Evolutionary conservation across 2,113 vertebrate species (phyloP).

Genomic region (Pongo pygmaeus): DNA sequence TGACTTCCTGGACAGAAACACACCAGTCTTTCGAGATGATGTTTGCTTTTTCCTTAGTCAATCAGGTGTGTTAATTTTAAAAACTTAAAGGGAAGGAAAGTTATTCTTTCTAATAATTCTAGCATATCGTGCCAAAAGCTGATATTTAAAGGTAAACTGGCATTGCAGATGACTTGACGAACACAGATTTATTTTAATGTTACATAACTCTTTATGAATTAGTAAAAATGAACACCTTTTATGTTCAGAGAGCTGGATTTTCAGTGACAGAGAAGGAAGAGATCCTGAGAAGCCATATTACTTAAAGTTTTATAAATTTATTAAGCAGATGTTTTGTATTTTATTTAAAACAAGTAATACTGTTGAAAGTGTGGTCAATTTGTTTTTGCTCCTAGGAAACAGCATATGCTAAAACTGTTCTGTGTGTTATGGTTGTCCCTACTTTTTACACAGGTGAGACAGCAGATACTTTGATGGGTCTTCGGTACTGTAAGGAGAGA

Average conservation of each 20-base stretch:
- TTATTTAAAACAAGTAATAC: constrained; percentile 30
- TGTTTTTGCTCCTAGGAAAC: neutral
- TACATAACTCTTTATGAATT: constrained; percentile 23
- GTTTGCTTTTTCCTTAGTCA: constrained; percentile 99
- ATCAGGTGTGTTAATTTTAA: constrained; percentile 87
- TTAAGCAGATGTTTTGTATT: constrained; percentile 29
- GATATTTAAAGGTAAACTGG: neutral
- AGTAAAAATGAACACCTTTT: constrained; percentile 12
- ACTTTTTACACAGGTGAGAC: constrained; percentile 90
- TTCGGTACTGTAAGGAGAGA: constrained; percentile 96
- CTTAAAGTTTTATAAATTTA: constrained; percentile 24
- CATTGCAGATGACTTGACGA: constrained; percentile 2
- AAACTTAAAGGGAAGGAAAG: neutral
- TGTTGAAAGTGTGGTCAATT: neutral
- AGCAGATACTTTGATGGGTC: constrained; percentile 95
- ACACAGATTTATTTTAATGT: neutral
- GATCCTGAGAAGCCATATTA: neutral
- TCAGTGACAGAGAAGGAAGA: constrained; percentile 2
- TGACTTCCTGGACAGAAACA: constrained; percentile 99
- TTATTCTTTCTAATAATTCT: neutral
- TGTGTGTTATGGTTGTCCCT: neutral
- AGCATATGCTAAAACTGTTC: neutral
- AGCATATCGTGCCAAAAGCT: neutral
- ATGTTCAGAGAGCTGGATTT: neutral
- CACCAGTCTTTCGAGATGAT: constrained; percentile 96